phyloP scores from a whole-genome alignment of 1,140 invertebrate species.

The Calliopsis andreniformis region DNA sequence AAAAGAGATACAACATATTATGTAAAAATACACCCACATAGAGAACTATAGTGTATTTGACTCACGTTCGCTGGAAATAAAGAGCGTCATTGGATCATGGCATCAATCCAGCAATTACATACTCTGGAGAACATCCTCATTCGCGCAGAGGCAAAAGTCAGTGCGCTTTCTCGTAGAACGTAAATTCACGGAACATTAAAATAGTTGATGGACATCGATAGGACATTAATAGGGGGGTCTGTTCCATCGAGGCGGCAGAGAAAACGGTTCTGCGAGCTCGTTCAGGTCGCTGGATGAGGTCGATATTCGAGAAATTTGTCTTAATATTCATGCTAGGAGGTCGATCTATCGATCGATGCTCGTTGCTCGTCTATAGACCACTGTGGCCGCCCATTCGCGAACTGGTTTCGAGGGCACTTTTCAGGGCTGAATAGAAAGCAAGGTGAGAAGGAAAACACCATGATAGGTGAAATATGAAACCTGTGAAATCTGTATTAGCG shows the following conservation, averaged over 20 bases:
- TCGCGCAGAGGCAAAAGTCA: not conserved
- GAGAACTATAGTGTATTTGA: too few species aligned
- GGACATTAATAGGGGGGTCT: conserved; percentile 27
- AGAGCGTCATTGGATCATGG: not conserved
- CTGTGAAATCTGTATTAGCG: not conserved
- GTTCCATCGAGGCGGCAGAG: not conserved
- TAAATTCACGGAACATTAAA: conserved; percentile 31
- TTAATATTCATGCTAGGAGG: conserved; percentile 41
- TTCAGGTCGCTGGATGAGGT: not conserved
- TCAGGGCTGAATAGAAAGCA: conserved; percentile 5
- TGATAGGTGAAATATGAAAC: conserved; percentile 5
- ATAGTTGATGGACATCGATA: conserved; percentile 11
- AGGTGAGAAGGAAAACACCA: conserved; percentile 3
- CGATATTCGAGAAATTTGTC: conserved; percentile 45
- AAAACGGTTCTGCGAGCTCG: conserved; percentile 11
- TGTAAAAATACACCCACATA: too few species aligned
- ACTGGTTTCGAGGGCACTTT: not conserved
- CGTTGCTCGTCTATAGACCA: conserved; percentile 14
- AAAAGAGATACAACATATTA: too few species aligned
- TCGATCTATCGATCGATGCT: conserved; percentile 27
- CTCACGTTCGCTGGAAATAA: not conserved
- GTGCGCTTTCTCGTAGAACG: conserved; percentile 1
- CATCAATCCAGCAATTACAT: not conserved
- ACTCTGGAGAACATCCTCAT: not conserved
- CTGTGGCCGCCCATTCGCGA: not conserved